phyloP scores from a whole-genome alignment of 2,888 invertebrate genomes.

The Lithodes maja region DNA sequence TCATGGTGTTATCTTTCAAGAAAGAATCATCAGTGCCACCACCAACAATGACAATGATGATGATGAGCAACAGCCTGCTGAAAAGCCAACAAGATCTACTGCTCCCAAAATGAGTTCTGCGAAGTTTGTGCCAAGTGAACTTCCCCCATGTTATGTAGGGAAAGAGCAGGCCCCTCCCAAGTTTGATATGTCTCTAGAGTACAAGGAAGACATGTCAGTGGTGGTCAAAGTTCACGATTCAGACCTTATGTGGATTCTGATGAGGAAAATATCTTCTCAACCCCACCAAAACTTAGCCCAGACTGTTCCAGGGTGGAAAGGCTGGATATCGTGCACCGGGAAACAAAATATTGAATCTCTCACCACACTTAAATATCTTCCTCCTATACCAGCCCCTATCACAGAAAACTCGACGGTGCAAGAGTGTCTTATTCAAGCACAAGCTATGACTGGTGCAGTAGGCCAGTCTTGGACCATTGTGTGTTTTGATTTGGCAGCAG shows the following conservation, averaged over 20 bases:
- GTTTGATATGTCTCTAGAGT: background rate
- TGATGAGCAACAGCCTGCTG: constrained; percentile 5
- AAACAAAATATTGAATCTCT: background rate
- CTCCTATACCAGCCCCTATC: background rate
- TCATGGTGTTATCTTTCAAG: constrained; percentile 10
- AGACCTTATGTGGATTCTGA: constrained; percentile 29
- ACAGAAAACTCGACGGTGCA: background rate
- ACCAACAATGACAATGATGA: background rate
- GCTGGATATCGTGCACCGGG: background rate
- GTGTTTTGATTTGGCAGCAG: constrained; percentile 29
- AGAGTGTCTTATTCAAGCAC: constrained; percentile 13
- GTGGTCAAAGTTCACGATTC: constrained; percentile 11
- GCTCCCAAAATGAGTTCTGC: constrained; percentile 11
- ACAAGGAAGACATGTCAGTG: background rate
- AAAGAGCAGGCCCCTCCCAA: background rate
- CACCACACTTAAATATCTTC: background rate
- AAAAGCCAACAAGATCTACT: constrained; percentile 25
- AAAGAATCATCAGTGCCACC: background rate
- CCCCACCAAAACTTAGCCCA: constrained; percentile 9
- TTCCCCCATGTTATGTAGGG: background rate
- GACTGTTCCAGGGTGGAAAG: constrained; percentile 3
- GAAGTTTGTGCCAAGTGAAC: constrained; percentile 5
- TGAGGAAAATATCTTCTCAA: background rate
- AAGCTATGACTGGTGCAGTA: constrained; percentile 1
- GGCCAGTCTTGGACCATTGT: constrained; percentile 16